Conservation (phyloP, 2,797 vertebrate species). For the Trichosurus vulpecula region DNA sequence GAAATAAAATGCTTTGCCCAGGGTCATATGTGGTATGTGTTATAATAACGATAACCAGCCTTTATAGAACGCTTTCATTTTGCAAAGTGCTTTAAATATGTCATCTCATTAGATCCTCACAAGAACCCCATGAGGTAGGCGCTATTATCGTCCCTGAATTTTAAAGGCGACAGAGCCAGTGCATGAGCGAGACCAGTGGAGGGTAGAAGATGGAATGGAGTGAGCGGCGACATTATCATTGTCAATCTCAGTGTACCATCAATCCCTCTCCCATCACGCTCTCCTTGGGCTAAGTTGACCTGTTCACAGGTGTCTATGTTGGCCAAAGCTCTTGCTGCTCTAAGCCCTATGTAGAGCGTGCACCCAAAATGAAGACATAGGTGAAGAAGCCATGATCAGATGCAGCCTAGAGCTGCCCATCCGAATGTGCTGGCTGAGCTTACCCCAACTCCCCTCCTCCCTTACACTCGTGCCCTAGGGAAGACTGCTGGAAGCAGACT, state of each 20-base stretch:
- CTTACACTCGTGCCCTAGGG: not conserved
- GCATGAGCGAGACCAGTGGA: not conserved
- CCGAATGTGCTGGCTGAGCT: not conserved
- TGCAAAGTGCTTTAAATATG: not conserved
- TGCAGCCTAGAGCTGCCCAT: not conserved
- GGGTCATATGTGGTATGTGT: not conserved
- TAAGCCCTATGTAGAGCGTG: not conserved
- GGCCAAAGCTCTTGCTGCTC: not conserved
- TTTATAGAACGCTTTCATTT: not conserved
- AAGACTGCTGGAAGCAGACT: not conserved
- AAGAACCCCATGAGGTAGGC: not conserved
- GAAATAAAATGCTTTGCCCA: not conserved
- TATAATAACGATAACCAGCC: not conserved
- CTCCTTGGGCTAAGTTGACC: not conserved
- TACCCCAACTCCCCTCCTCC: not conserved
- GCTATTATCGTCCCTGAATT: not conserved
- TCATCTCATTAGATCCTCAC: not conserved
- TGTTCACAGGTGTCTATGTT: not conserved
- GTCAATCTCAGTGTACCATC: not conserved
- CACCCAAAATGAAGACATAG: not conserved
- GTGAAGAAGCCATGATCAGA: not conserved
- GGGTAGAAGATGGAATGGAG: not conserved
- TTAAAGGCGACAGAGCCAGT: not conserved
- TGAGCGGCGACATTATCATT: not conserved
- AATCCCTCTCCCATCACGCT: not conserved